A percentile compares a stretch with the other conserved stretches of the same genome.
Conservation (phyloP, 37 sponge, comb jelly and placozoan genomes). For the Eunapius fragilis region DNA sequence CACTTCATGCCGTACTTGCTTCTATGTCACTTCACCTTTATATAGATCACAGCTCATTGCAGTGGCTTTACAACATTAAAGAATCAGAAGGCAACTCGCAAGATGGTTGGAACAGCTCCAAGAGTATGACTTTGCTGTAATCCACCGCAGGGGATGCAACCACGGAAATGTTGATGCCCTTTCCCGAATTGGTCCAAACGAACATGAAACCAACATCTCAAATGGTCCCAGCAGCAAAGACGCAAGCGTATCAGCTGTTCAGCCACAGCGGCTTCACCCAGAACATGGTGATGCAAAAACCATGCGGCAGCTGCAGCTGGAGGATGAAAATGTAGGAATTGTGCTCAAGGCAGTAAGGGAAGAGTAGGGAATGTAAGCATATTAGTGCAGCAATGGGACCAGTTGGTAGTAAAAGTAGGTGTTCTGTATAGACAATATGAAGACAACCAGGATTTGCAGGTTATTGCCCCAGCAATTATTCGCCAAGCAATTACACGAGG, state of each 20-base stretch:
- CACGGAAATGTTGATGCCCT: conserved; percentile 49
- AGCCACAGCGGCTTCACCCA: background rate
- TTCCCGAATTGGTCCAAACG: conserved; percentile 1
- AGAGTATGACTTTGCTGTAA: conserved; percentile 25
- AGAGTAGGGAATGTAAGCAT: background rate
- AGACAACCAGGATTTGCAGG: background rate
- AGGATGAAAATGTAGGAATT: background rate
- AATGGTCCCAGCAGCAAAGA: background rate
- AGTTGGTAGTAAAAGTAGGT: conserved; percentile 27
- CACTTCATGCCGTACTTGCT: conserved; percentile 27
- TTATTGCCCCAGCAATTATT: background rate
- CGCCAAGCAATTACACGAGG: background rate
- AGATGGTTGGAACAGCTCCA: conserved; percentile 29
- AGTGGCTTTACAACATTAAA: conserved; percentile 29
- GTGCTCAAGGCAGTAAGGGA: background rate
- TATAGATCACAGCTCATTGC: conserved; percentile 31
- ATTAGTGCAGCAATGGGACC: conserved; percentile 6
- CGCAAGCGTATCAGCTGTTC: background rate
- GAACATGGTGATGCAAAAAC: background rate
- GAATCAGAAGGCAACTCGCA: conserved; percentile 35
- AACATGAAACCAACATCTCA: background rate
- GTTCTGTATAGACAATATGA: conserved; percentile 16
- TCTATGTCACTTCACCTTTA: background rate
- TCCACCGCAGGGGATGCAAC: conserved; percentile 22
- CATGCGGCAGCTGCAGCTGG: background rate